A percentile compares a stretch with the other conserved stretches of the same genome.
Evolutionary conservation across 2,797 vertebrate species (phyloP).

Genomic region (Chlorospingus flavigularis): DNA sequence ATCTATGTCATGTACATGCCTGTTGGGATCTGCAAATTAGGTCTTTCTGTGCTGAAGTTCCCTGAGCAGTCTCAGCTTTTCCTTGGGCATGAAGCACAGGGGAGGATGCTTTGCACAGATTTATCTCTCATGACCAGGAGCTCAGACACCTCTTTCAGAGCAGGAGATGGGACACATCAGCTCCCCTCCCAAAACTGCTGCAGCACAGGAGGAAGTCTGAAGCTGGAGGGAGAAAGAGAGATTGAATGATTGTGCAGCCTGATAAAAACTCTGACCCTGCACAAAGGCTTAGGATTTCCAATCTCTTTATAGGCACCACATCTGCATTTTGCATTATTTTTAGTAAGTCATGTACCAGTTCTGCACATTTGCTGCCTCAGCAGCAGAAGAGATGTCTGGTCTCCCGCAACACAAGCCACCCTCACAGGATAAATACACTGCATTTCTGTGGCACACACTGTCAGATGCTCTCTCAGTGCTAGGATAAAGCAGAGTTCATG

Average conservation of each 20-base stretch:
- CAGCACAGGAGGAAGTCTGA: neutral
- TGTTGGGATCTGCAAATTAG: constrained; percentile 60
- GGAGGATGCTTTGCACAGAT: neutral
- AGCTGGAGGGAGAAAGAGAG: neutral
- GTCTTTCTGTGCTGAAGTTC: neutral
- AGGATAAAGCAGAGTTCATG: neutral
- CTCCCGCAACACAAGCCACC: neutral
- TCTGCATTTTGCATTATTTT: neutral
- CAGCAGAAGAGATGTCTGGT: neutral
- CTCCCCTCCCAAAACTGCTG: neutral
- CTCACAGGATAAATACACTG: neutral
- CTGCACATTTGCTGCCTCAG: neutral
- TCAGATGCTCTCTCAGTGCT: neutral
- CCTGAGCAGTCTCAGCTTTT: neutral
- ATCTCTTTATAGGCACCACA: accelerated
- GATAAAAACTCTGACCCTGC: neutral
- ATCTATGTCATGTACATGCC: neutral
- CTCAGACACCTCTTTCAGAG: neutral
- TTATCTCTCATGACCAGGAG: neutral
- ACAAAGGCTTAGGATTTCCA: neutral
- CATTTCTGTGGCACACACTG: neutral
- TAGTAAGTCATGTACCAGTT: neutral
- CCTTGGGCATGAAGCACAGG: neutral
- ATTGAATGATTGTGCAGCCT: neutral
- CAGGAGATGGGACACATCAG: neutral